Evolutionary conservation across 2,113 vertebrate species (phyloP), one percentile per base, ranked within the genome.

Genomic region (Sterna hirundo): DNA sequence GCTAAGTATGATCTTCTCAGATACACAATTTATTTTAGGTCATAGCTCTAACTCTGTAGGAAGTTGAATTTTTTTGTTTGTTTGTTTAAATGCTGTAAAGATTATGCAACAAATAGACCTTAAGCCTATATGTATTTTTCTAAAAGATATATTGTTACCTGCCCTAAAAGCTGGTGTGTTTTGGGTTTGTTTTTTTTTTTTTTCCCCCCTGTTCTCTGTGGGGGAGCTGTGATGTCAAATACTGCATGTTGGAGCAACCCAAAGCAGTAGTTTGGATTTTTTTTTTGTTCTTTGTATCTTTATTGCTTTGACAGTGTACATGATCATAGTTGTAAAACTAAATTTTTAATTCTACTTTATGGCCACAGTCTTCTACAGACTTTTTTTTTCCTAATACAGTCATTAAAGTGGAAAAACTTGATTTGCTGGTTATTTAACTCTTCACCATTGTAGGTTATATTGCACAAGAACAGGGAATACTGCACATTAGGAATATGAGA

Each of bases 361-460:
- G 10, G 13, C 62, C 49, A 4, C 32, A 30, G 11, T 10, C 40
- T 52, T 44, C 11, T 58, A 1, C n/a, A 42, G 84, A 19, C 47
- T 12, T 11, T 26, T 6, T 49, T 65, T 51, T 42, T 44, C 7
- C 14, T n/a, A 2, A 8, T 4, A 38, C 13, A 19, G 13, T n/a
- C 1, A 1, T 14, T 44, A 4, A 80, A 79, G 30, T 47, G 54
- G 46, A 78, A 84, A 29, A 51, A 32, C n/a, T 58, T 18, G 38
- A 75, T 10, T n/a, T 88, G 4, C 46, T 26, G 7, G 32, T 81
- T 14, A 6, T 29, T 32, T 26, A 36, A 51, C 20, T 54, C 23
- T 42, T 75, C 7, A 4, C 2, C 4, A 7, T 32, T 40, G 9
- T n/a, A 13, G 3, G 1, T 29, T 21, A 2, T 9, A 3, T 26